Conservation (phyloP, 2,888 invertebrate species). For the Camptogramma bilineatum region DNA sequence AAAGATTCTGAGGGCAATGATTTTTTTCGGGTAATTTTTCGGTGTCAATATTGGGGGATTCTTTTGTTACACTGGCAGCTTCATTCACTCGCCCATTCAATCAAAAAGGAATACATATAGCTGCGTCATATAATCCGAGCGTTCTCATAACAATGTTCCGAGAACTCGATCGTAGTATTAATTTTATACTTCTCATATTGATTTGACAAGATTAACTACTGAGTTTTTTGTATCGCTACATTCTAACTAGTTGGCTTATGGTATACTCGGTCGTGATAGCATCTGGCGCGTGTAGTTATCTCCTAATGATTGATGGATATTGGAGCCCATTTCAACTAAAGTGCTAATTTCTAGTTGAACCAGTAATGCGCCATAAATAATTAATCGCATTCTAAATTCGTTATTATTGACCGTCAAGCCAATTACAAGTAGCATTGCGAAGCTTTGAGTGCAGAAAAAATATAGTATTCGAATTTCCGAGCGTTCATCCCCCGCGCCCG, state of each 20-base stretch:
- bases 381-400: slow-evolving; percentile 72
- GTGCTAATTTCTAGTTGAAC: slow-evolving; percentile 57
- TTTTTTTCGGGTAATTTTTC: slow-evolving; percentile 70
- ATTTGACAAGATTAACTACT: slow-evolving; percentile 63
- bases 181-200: slow-evolving; percentile 64
- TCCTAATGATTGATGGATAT: slow-evolving; percentile 57
- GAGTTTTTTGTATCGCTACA: slow-evolving; percentile 54
- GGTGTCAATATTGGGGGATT: slow-evolving; percentile 68
- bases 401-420: slow-evolving; percentile 77
- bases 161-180: slow-evolving; percentile 62
- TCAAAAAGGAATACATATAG: slow-evolving; percentile 63
- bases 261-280: slow-evolving; percentile 51
- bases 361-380: slow-evolving; percentile 61
- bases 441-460: slow-evolving; percentile 81
- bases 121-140: slow-evolving; percentile 66
- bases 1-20: slow-evolving; percentile 48
- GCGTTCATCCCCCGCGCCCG: slow-evolving; percentile 83
- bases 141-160: slow-evolving; percentile 64
- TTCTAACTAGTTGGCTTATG: slow-evolving; percentile 51
- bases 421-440: slow-evolving; percentile 82
- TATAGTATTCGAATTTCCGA: slow-evolving; percentile 83
- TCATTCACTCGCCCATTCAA: slow-evolving; percentile 65
- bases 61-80: slow-evolving; percentile 63
- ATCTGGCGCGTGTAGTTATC: slow-evolving; percentile 55
- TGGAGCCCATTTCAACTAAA: slow-evolving; percentile 50